phyloP scores from a whole-genome alignment of 2,113 vertebrate genomes.

The Rhinogobius similis region DNA sequence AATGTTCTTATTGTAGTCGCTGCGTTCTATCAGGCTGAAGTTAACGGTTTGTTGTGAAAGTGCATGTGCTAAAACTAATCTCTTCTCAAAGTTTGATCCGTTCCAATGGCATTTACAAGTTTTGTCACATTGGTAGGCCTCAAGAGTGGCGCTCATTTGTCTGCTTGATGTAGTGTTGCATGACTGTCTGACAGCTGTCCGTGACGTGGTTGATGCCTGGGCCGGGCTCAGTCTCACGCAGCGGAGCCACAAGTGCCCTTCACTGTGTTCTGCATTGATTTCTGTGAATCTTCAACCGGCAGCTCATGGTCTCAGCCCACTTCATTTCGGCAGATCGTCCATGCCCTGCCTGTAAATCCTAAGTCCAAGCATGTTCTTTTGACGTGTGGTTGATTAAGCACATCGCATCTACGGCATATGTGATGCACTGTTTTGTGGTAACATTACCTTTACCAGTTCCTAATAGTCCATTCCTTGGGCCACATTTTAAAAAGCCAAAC shows the following conservation, averaged over 20 bases:
- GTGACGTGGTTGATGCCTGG: slow-evolving; percentile 5
- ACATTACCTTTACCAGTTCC: no score
- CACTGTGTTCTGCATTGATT: slow-evolving; percentile 6
- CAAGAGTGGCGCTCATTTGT: background rate
- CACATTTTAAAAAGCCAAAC: no score
- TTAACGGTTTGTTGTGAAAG: background rate
- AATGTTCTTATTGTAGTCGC: background rate
- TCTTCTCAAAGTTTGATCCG: background rate
- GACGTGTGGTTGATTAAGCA: background rate
- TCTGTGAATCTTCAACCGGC: background rate
- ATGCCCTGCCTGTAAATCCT: background rate
- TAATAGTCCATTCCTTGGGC: no score
- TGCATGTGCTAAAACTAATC: background rate
- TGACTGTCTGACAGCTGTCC: slow-evolving; percentile 8
- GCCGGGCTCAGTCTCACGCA: slow-evolving; percentile 1
- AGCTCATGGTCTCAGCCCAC: background rate
- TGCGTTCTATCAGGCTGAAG: background rate
- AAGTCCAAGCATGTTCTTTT: background rate
- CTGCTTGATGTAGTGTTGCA: slow-evolving; percentile 9
- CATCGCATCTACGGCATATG: no score
- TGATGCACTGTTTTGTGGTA: no score
- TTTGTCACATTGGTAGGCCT: background rate
- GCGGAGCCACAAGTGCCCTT: slow-evolving; percentile 7
- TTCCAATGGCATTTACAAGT: background rate
- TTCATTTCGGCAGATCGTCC: background rate